Conservation (phyloP, 2,113 vertebrate genomes). For the Amphilophus citrinellus region DNA sequence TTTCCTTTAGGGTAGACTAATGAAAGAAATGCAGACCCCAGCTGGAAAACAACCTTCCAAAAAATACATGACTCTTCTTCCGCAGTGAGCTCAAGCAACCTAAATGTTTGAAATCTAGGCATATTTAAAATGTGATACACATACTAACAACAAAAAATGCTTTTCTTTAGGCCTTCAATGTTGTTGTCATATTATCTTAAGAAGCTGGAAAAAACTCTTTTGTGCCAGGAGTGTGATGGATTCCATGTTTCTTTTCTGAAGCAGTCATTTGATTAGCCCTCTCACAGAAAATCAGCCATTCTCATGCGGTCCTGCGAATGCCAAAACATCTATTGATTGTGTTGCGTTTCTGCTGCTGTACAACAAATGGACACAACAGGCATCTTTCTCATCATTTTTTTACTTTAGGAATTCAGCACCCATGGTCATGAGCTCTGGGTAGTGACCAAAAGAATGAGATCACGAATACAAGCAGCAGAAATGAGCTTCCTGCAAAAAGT, state of each 20-base stretch:
- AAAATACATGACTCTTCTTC: no score
- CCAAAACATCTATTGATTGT: not conserved
- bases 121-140: not conserved
- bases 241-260: not conserved
- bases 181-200: not conserved
- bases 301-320: not conserved
- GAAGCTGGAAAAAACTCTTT: not conserved
- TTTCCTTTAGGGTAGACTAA: not conserved
- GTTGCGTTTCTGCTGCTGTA: accelerated
- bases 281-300: not conserved
- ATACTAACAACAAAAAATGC: not conserved
- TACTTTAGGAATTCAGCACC: no score
- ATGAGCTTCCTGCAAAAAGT: no score
- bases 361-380: not conserved
- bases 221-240: not conserved
- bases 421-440: no score
- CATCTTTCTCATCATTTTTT: not conserved
- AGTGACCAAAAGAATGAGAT: no score
- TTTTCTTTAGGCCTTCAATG: not conserved
- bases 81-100: not conserved
- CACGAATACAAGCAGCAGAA: no score
- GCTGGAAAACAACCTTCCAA: not conserved
- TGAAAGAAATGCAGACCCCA: not conserved
- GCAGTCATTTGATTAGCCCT: not conserved
- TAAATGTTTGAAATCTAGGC: not conserved